phyloP scores from a whole-genome alignment of 2,797 vertebrate genomes.

The Protosalanx chinensis region DNA sequence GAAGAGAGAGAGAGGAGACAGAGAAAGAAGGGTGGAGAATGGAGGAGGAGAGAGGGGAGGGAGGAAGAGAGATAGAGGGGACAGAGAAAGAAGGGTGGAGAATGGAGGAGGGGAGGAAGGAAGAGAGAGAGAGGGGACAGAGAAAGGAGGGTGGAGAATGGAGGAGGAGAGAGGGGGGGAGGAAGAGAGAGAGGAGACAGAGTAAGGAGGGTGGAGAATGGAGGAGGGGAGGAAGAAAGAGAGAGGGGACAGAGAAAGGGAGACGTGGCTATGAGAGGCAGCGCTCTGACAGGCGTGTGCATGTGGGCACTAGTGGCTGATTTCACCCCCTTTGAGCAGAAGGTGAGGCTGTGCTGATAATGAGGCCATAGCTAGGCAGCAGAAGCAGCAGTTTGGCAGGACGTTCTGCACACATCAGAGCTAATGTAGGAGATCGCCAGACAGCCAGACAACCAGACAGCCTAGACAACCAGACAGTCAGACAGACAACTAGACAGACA shows the following conservation, averaged over 20 bases:
- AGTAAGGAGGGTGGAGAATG: too few species aligned
- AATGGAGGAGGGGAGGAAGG: neutral
- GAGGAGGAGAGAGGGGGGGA: conserved; percentile 6
- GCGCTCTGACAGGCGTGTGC: conserved; percentile 55
- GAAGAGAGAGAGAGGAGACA: conserved; percentile 26
- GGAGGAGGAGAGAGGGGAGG: neutral
- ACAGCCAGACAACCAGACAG: neutral
- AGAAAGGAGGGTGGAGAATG: neutral
- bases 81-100: neutral
- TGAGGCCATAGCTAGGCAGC: conserved; percentile 46
- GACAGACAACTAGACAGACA: conserved; percentile 10
- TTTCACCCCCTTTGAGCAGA: conserved; percentile 21
- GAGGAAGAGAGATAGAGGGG: too few species aligned
- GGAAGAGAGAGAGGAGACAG: too few species aligned
- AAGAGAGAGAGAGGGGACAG: conserved; percentile 28
- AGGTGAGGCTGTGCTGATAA: conserved; percentile 42
- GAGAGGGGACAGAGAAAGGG: conserved; percentile 17
- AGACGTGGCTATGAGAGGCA: conserved; percentile 24
- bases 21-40: neutral
- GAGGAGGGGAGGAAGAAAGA: neutral
- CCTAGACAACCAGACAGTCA: neutral
- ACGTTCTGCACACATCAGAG: conserved; percentile 6
- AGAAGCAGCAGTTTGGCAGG: neutral
- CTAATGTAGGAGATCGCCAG: neutral
- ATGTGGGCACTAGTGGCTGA: conserved; percentile 40